Percentiles rank a stretch among this genome's conserved stretches.
phyloP scores from a whole-genome alignment of 2,888 invertebrate species.

The Luffia ferchaultella region DNA sequence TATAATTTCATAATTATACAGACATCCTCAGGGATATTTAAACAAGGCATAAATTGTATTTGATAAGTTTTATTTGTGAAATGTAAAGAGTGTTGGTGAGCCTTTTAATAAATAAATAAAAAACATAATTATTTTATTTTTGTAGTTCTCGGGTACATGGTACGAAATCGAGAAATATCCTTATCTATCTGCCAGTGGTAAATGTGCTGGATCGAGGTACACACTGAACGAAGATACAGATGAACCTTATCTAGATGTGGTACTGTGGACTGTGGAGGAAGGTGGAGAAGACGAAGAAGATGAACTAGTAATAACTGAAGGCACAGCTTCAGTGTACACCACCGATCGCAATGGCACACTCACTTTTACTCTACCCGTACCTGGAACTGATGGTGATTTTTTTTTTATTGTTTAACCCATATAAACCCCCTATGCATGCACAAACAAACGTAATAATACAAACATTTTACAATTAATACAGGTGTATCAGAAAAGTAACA shows the following conservation, averaged over 20 bases:
- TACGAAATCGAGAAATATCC: conserved; percentile 27
- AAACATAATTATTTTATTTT: too few species aligned
- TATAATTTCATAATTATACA: too few species aligned
- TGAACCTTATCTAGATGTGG: too few species aligned
- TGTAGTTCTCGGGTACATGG: conserved; percentile 48
- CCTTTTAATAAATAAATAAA: too few species aligned
- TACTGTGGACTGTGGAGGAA: too few species aligned
- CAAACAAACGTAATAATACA: too few species aligned
- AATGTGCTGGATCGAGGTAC: conserved; percentile 38
- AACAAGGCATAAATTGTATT: too few species aligned
- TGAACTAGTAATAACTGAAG: conserved; percentile 27
- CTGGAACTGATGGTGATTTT: conserved; percentile 27
- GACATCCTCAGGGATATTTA: too few species aligned
- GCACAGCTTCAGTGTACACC: conserved; percentile 28
- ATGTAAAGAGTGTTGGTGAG: too few species aligned
- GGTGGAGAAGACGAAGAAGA: conserved; percentile 36
- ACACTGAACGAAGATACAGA: conserved; percentile 17
- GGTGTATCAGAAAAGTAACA: too few species aligned
- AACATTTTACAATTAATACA: too few species aligned
- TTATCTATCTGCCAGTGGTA: conserved; percentile 18
- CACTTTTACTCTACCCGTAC: conserved; percentile 26
- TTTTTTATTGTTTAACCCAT: neutral
- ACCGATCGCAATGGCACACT: conserved; percentile 33
- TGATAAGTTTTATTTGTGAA: too few species aligned
- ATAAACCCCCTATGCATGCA: neutral